Evolutionary conservation across 2,888 invertebrate species (phyloP).

Genomic region (Hydroisotoma schaefferi): DNA sequence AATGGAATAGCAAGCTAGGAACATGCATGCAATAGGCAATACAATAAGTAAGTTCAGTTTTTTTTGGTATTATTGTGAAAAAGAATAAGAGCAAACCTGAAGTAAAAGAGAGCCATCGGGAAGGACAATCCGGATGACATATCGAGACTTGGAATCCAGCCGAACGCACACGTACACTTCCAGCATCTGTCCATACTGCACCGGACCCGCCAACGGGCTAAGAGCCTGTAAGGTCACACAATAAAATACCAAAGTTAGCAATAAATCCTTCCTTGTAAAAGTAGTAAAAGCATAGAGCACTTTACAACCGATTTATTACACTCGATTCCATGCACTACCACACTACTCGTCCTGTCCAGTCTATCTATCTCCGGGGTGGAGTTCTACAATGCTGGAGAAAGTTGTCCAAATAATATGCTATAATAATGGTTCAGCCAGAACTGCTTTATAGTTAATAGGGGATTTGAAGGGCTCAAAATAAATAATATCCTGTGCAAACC

Average conservation of each 20-base stretch:
- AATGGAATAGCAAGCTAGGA: too few species aligned
- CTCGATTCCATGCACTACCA: too few species aligned
- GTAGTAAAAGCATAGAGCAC: background rate
- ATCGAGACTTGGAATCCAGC: conserved; percentile 76
- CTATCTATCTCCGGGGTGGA: too few species aligned
- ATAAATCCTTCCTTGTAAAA: conserved; percentile 28
- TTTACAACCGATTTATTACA: conserved; percentile 1
- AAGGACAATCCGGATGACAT: conserved; percentile 71
- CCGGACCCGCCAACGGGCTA: conserved; percentile 63
- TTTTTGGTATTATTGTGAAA: conserved; percentile 1
- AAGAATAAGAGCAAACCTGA: conserved; percentile 57
- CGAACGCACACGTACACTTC: conserved; percentile 72
- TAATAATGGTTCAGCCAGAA: too few species aligned
- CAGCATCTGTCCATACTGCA: conserved; percentile 70
- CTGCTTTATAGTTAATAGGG: too few species aligned
- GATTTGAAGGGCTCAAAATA: too few species aligned
- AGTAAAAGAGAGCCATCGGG: conserved; percentile 70
- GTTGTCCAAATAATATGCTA: too few species aligned
- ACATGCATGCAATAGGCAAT: background rate
- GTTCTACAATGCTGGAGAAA: too few species aligned
- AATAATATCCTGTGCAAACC: too few species aligned
- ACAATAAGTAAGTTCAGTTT: background rate
- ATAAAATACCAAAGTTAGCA: conserved; percentile 27
- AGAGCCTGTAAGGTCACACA: conserved; percentile 59
- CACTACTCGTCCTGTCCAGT: too few species aligned